Evolutionary conservation across 2,888 invertebrate genomes (phyloP).

Genomic region (Cryptus armator): DNA sequence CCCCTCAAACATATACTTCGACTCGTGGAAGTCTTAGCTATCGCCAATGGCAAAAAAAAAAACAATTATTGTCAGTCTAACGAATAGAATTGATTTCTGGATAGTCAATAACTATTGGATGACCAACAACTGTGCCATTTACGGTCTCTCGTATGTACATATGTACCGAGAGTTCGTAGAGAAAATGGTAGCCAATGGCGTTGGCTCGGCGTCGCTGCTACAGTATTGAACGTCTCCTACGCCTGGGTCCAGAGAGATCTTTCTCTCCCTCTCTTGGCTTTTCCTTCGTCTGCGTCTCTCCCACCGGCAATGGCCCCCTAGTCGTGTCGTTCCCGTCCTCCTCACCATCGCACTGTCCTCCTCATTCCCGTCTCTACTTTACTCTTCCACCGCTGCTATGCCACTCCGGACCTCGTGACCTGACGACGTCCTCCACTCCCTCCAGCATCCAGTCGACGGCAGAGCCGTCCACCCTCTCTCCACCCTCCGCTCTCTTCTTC

Average conservation of each 20-base stretch:
- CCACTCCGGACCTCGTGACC: slow-evolving; percentile 76
- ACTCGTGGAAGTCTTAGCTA: too few relatives aligned
- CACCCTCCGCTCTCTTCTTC: slow-evolving; percentile 47
- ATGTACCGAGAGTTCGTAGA: slow-evolving; percentile 62
- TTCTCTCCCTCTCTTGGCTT: slow-evolving; percentile 69
- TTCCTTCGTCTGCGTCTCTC: slow-evolving; percentile 31
- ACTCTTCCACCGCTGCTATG: slow-evolving; percentile 69
- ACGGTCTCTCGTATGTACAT: slow-evolving; percentile 38
- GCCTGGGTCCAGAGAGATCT: slow-evolving; percentile 81
- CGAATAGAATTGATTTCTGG: neutral
- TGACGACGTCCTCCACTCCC: slow-evolving; percentile 77
- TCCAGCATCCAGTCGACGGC: slow-evolving; percentile 70
- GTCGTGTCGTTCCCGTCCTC: slow-evolving; percentile 65
- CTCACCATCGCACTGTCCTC: slow-evolving; percentile 61
- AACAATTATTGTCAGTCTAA: neutral
- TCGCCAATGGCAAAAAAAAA: too few relatives aligned
- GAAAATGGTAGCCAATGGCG: slow-evolving; percentile 84
- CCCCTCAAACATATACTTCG: too few relatives aligned
- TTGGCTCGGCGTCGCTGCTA: slow-evolving; percentile 79
- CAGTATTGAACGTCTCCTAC: slow-evolving; percentile 84
- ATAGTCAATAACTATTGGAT: slow-evolving; percentile 7
- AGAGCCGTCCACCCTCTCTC: slow-evolving; percentile 74
- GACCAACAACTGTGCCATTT: slow-evolving; percentile 18
- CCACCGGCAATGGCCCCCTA: slow-evolving; percentile 28
- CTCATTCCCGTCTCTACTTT: slow-evolving; percentile 65